phyloP scores from a whole-genome alignment of 2,797 vertebrate genomes.

The Pempheris klunzingeri region DNA sequence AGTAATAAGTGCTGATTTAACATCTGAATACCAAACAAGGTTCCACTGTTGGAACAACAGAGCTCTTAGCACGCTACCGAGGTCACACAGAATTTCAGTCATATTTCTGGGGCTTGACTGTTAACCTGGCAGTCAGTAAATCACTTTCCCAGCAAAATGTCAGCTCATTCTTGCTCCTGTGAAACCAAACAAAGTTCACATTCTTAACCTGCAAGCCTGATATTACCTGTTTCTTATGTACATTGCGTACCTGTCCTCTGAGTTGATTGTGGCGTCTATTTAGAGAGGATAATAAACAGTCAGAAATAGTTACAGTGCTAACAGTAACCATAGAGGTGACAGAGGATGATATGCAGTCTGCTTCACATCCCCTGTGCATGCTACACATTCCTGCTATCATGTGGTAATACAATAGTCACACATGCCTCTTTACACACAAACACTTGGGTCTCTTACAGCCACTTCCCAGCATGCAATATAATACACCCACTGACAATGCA shows the following conservation, averaged over 20 bases:
- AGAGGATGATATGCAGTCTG: slow-evolving; percentile 37
- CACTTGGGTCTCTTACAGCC: slow-evolving; percentile 30
- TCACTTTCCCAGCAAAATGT: slow-evolving; percentile 45
- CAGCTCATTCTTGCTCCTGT: slow-evolving; percentile 23
- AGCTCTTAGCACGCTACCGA: background rate
- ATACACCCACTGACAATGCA: slow-evolving; percentile 44
- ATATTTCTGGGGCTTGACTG: slow-evolving; percentile 53
- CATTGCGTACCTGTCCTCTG: slow-evolving; percentile 22
- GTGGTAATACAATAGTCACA: slow-evolving; percentile 53
- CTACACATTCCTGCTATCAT: slow-evolving; percentile 61
- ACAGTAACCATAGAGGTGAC: slow-evolving; percentile 11
- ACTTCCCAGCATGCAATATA: slow-evolving; percentile 28
- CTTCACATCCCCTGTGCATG: slow-evolving; percentile 34
- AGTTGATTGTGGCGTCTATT: slow-evolving; percentile 11
- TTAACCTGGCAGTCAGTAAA: slow-evolving; percentile 55
- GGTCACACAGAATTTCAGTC: slow-evolving; percentile 22
- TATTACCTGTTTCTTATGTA: slow-evolving; percentile 4
- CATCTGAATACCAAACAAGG: slow-evolving; percentile 34
- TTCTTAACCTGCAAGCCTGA: slow-evolving; percentile 21
- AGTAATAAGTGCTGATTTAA: slow-evolving; percentile 28
- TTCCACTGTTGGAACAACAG: slow-evolving; percentile 25
- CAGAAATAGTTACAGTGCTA: slow-evolving; percentile 33
- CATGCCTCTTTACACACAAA: slow-evolving; percentile 32
- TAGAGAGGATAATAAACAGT: slow-evolving; percentile 31
- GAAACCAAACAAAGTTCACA: slow-evolving; percentile 45